Conservation (phyloP, 2,888 invertebrate species). For the Pogonocherus hispidulus region DNA sequence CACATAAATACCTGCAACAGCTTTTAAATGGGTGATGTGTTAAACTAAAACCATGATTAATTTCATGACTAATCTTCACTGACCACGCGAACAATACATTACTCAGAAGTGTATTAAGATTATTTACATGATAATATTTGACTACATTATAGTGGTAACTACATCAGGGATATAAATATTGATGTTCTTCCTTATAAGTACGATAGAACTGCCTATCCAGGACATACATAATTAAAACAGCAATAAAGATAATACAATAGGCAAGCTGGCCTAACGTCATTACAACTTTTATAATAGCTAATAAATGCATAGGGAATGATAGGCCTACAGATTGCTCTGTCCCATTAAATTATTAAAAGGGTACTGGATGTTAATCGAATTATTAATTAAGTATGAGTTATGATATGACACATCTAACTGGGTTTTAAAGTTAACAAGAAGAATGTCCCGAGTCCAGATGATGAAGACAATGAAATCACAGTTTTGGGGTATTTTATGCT, state of each 20-base stretch:
- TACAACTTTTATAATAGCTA: neutral
- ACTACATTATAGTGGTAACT: neutral
- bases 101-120: no score
- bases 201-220: neutral
- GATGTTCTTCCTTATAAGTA: neutral
- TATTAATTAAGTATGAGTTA: no score
- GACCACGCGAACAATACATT: no score
- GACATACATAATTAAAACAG: neutral
- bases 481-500: no score
- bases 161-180: neutral
- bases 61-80: no score
- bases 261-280: neutral
- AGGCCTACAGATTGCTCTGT: neutral
- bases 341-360: neutral
- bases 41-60: no score
- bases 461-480: no score
- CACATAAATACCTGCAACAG: no score
- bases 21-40: no score
- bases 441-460: no score
- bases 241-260: neutral
- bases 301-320: conserved; percentile 4
- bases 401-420: no score
- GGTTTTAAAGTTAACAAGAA: no score
- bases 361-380: neutral
- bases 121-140: neutral